Percentiles rank a stretch among this genome's conserved stretches.
These are phyloP conservation scores for Scopus umbretta DNA, from an alignment of 2,113 vertebrate genomes.

Conservation along the genomic window DNA sequence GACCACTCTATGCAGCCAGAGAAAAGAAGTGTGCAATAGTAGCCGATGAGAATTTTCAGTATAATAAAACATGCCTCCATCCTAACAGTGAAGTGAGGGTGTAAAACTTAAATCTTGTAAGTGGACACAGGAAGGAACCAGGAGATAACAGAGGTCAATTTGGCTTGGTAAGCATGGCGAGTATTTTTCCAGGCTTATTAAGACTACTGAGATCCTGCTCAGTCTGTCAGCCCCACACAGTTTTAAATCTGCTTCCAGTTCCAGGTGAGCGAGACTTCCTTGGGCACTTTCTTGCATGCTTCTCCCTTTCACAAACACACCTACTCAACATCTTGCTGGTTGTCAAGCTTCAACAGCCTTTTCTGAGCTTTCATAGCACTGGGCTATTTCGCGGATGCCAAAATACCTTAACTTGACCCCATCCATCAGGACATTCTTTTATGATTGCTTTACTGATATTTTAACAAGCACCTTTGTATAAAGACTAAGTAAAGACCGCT, in stretches of 20 bases:
- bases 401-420: constrained; percentile 38
- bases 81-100: background rate
- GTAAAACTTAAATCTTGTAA: background rate
- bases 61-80: background rate
- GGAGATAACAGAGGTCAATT: background rate
- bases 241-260: constrained; percentile 11
- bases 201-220: background rate
- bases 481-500: background rate
- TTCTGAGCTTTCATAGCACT: constrained; percentile 2
- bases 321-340: constrained; percentile 46
- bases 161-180: background rate
- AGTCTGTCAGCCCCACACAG: background rate
- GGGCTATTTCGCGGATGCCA: background rate
- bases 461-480: background rate
- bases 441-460: background rate
- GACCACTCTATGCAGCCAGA: background rate
- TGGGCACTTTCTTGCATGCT: background rate
- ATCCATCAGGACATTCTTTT: background rate
- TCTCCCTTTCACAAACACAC: constrained; percentile 41
- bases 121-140: background rate
- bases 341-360: constrained; percentile 9
- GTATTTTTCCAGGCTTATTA: background rate
- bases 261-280: background rate
- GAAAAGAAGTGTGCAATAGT: background rate
- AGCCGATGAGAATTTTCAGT: background rate